Evolutionary conservation across 2,797 vertebrate species (phyloP), one percentile per base, ranked within the genome.

Genomic region (Onychomys leucogaster): DNA sequence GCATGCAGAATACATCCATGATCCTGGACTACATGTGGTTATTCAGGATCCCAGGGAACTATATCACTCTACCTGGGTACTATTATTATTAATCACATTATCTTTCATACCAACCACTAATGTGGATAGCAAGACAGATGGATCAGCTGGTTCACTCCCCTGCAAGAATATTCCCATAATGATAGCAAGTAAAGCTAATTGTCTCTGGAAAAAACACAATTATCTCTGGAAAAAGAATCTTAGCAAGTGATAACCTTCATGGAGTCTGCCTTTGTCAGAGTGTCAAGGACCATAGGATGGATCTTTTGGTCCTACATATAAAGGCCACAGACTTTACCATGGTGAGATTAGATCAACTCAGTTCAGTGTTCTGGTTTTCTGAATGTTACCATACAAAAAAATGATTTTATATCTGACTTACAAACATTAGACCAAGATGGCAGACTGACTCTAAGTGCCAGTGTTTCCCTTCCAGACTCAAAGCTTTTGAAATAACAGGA

Each of bases 241-340:
- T 77, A 71, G 85, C 46, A 92, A 65, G 88, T 69, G 49, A 91
- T 81, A 46, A 37, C 23, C 73, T n/a, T 86, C 85, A 69, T 11
- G 84, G 57, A 21, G 17, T 84, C 55, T 80, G 65, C 55, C 80
- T 89, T 89, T 89, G 23, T 69, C 93, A 93, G 29, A 97, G 27
- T 37, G 32, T 69, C 84, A 91, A 76, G n/a, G 23, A 90, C 37
- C 21, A 67, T 71, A 43, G 41, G 69, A 46, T 83, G 29, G n/a
- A 27, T 73, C 84, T 29, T 92, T 80, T 52, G n/a, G 27, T 93
- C 43, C 76, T 82, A 46, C 25, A 86, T 80, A 32, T 95, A 93
- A 81, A 89, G 52, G 34, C 27, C 41, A 46, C 59, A 55, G 82
- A 75, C 41, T 93, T 82, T 76, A 81, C n/a, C 67, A 77, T 75